phyloP scores from a whole-genome alignment of 2,888 invertebrate genomes.

The Lasioglossum oenotherae region DNA sequence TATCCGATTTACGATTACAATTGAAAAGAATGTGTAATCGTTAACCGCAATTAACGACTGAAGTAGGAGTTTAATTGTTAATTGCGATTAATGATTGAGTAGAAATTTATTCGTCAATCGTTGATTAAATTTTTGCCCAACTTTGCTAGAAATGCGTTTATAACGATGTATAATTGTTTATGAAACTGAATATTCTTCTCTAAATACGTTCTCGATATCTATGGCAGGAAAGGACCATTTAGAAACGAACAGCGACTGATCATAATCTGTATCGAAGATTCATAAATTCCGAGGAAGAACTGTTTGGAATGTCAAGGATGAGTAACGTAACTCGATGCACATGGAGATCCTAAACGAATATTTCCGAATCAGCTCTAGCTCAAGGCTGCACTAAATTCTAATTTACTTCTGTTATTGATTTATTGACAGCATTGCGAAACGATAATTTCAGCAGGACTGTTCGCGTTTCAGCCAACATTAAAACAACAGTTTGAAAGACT shows the following conservation, averaged over 20 bases:
- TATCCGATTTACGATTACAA: no score
- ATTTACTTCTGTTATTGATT: constrained; percentile 45
- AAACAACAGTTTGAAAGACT: neutral
- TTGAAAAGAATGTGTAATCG: no score
- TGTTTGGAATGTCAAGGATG: constrained; percentile 59
- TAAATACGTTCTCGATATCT: neutral
- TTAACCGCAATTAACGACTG: no score
- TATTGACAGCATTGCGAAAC: neutral
- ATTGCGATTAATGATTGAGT: no score
- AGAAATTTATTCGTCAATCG: no score
- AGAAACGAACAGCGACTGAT: constrained; percentile 38
- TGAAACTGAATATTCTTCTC: no score
- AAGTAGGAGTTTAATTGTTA: no score
- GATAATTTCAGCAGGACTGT: neutral
- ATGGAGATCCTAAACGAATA: constrained; percentile 36
- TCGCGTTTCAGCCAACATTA: constrained; percentile 4
- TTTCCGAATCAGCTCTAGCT: constrained; percentile 35
- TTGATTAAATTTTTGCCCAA: no score
- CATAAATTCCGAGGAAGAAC: constrained; percentile 34
- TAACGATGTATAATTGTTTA: no score
- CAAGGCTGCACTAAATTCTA: constrained; percentile 58
- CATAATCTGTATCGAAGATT: constrained; percentile 40
- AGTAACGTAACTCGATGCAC: constrained; percentile 34
- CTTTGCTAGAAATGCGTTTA: no score
- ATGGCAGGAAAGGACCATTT: neutral